A percentile compares a stretch with the other conserved stretches of the same genome.
Conservation (phyloP, 2,113 vertebrate genomes). For the Pygoscelis antarcticus region DNA sequence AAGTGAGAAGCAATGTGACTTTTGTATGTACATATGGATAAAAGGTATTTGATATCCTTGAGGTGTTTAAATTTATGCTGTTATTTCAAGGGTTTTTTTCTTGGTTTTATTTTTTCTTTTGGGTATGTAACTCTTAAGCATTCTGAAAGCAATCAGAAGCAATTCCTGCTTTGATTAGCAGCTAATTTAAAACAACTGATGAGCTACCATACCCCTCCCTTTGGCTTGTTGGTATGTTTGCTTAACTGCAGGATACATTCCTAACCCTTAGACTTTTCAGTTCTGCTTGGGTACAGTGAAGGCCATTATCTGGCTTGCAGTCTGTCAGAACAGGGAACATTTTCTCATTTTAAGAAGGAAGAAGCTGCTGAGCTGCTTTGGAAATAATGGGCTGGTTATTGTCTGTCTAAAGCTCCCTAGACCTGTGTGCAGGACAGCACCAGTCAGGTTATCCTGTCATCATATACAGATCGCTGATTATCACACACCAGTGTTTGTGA, state of each 20-base stretch:
- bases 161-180: neutral
- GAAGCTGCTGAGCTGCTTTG: constrained; percentile 46
- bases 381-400: constrained; percentile 16
- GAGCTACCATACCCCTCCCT: neutral
- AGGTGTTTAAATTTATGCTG: neutral
- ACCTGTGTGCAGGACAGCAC: constrained; percentile 32
- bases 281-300: neutral
- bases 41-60: neutral
- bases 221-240: neutral
- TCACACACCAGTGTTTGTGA: constrained; percentile 69
- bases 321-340: neutral
- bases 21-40: neutral
- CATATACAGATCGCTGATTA: constrained; percentile 72
- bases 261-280: neutral
- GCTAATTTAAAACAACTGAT: neutral
- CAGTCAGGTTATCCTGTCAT: constrained; percentile 58
- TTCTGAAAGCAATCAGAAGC: neutral
- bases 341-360: constrained; percentile 34
- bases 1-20: neutral
- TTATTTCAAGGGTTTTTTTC: neutral
- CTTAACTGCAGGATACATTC: neutral
- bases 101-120: neutral
- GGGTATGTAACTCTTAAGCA: neutral
- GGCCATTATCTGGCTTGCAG: neutral
- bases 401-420: constrained; percentile 23